Percentiles rank a stretch among this genome's conserved stretches.
These are phyloP conservation scores for Ochropleura plecta DNA, from an alignment of 2,888 invertebrate genomes.

Conservation along the genomic window DNA sequence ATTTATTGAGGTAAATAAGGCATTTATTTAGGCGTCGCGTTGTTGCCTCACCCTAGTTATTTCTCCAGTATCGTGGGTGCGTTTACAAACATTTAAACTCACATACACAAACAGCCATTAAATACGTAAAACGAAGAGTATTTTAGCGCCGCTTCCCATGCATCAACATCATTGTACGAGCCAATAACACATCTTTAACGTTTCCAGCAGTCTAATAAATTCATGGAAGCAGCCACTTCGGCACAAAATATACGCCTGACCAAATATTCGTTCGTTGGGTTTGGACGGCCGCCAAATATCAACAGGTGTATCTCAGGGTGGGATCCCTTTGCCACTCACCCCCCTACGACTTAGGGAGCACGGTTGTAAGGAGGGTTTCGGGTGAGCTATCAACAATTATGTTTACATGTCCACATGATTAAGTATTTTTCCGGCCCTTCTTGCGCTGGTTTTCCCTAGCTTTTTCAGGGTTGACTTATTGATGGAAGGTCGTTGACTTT, in stretches of 20 bases:
- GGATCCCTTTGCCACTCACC: slow-evolving; percentile 14
- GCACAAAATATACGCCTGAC: slow-evolving; percentile 66
- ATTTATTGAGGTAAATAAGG: no score
- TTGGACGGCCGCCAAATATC: slow-evolving; percentile 75
- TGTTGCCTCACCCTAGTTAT: no score
- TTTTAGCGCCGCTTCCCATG: slow-evolving; percentile 35
- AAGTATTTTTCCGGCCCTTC: slow-evolving; percentile 40
- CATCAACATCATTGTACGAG: slow-evolving; percentile 38
- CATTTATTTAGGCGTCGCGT: no score
- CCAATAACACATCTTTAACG: slow-evolving; percentile 65
- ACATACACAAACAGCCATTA: neutral
- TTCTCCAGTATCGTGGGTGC: no score
- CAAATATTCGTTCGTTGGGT: slow-evolving; percentile 70
- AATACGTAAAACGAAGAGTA: slow-evolving; percentile 22
- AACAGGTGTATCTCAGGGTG: slow-evolving; percentile 71
- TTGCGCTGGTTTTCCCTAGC: slow-evolving; percentile 10
- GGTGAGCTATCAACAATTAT: slow-evolving; percentile 49
- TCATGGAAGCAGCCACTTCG: slow-evolving; percentile 68
- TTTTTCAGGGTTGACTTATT: slow-evolving; percentile 27
- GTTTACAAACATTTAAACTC: no score
- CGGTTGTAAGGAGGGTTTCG: slow-evolving; percentile 25
- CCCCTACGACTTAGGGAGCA: slow-evolving; percentile 28
- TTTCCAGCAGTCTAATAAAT: slow-evolving; percentile 78
- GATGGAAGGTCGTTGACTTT: slow-evolving; percentile 24
- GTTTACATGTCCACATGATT: slow-evolving; percentile 53